Base-by-base conservation (phyloP, 2,113 vertebrate species). In the Mirza zaza region DNA sequence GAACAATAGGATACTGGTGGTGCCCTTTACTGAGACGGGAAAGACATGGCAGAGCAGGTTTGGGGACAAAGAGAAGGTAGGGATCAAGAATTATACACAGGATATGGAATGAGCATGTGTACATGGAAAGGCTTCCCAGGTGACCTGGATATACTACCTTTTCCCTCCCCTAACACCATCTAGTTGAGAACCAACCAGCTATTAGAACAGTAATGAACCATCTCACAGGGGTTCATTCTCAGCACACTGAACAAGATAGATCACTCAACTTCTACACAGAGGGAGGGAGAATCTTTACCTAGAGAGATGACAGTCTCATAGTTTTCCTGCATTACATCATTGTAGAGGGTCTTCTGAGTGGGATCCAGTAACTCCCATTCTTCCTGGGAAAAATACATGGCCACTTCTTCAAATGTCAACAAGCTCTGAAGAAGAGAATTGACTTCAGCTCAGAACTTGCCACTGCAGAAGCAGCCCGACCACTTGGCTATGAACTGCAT, bases 361-460 rank as follows among this genome's bases (percentile, higher is more conserved):
- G 61, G 63, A 52, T 96, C 93, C 96, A 98, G 11, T 87, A 97
- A 91, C 18, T 94, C 90, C 97, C 97, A 98, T 90, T 97, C 97
- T 96, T 97, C 96, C 87, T 96, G 90, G 59, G 97, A 97, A 91
- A 98, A 98, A 97, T 96, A 96, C 79, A 98, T 48, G 36, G 97
- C 97, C 94, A 98, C 97, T 90, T 98, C 97, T 92, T 98, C 97
- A 95, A 97, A 98, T 50, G 95, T 89, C 94, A 98, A 92, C 45
- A 95, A 94, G 67, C 52, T 97, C 97, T 98, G 85, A 83, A 86
- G 84, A 95, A 96, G 57, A 97, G 52, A 98, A 94, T 15, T 6
- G 42, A 68, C 84, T 92, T 93, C 70, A 93, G 75, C 50, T 97
- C 80, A 80, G 75, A 91, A 92, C 21, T 15, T 63, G 50, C 15